Conservation (phyloP, 2,888 invertebrate genomes). For the Empis livida region DNA sequence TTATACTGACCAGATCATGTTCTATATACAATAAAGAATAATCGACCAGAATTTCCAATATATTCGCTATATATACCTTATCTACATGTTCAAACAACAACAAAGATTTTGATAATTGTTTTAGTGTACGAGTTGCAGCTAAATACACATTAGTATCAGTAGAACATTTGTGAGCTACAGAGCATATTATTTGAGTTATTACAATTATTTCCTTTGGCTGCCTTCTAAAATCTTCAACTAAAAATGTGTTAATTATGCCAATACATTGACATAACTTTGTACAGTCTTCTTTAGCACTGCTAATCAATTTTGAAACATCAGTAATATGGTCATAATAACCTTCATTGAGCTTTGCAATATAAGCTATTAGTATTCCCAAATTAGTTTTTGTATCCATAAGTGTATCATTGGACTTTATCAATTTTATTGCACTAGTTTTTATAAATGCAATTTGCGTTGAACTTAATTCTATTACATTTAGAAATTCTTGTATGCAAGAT, state of each 20-base stretch:
- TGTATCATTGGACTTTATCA: slow-evolving; percentile 39
- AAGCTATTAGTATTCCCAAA: slow-evolving; percentile 43
- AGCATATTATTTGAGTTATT: slow-evolving; percentile 18
- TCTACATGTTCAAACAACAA: slow-evolving; percentile 15
- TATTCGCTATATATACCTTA: slow-evolving; percentile 22
- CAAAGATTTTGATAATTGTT: slow-evolving; percentile 20
- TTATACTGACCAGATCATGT: slow-evolving; percentile 51
- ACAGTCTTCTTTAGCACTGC: slow-evolving; percentile 13
- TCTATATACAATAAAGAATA: slow-evolving; percentile 48
- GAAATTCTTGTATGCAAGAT: slow-evolving; percentile 31
- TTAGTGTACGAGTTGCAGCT: slow-evolving; percentile 22
- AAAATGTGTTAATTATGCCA: slow-evolving; percentile 25
- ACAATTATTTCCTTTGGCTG: slow-evolving; percentile 14
- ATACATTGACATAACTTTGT: slow-evolving; percentile 21
- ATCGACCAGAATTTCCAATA: slow-evolving; percentile 24
- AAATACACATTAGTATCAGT: slow-evolving; percentile 24
- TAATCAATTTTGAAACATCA: slow-evolving; percentile 8
- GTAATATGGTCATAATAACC: slow-evolving; percentile 18
- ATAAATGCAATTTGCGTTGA: slow-evolving; percentile 4
- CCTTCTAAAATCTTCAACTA: slow-evolving; percentile 18
- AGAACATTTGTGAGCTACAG: slow-evolving; percentile 16
- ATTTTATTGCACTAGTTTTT: slow-evolving; percentile 17
- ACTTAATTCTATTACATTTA: slow-evolving; percentile 17
- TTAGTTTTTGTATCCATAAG: slow-evolving; percentile 54
- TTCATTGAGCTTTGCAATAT: slow-evolving; percentile 36